Evolutionary conservation across 2,888 invertebrate genomes (phyloP), one percentile per base, ranked within the genome.

Genomic region (Macrosoma leucophasiata): DNA sequence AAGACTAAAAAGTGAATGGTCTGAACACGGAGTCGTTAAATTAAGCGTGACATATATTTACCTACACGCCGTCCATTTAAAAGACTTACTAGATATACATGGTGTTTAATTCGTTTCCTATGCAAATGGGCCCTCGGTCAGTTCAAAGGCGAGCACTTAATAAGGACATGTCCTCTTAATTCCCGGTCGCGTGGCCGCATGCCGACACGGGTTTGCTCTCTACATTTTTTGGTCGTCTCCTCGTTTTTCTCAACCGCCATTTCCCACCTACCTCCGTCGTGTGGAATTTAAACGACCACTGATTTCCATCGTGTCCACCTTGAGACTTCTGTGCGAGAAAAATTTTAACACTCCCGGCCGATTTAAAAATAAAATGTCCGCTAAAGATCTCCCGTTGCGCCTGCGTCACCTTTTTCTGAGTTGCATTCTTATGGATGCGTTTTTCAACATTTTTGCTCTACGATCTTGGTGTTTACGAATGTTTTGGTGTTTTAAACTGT

Each of bases 121-220:
- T 71, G 73, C 65, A 68, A 69, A 69, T 68, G 60, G 52, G 31
- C 2, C 41, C 48, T 60, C 65, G 57, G 65, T 45, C 41, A 41
- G 49, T 55, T 62, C 68, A 76, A 76, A 60, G 67, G 68, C 56
- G 55, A 56, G 61, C 63, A 61, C 67, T 71, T 64, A 75, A 70
- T 72, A 69, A 68, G 69, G 67, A 63, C 67, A 63, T 69, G 77
- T 72, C 65, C 61, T 53, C 54, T 62, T 62, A 59, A 64, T 63
- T 63, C 61, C 47, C 57, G 56, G 36, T 50, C 62, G 62, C 28
- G 66, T 62, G 62, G 62, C 65, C 66, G 58, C 73, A 78, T 79
- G 72, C 76, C 68, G 58, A 81, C 81, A 78, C 68, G 69, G 65
- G 69, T 72, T 70, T 66, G 73, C 81, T 75, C 71, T 74, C 57